These are phyloP conservation scores for Zosterops hypoxanthus DNA, from an alignment of 2,113 vertebrate species.

Conservation along the genomic window DNA sequence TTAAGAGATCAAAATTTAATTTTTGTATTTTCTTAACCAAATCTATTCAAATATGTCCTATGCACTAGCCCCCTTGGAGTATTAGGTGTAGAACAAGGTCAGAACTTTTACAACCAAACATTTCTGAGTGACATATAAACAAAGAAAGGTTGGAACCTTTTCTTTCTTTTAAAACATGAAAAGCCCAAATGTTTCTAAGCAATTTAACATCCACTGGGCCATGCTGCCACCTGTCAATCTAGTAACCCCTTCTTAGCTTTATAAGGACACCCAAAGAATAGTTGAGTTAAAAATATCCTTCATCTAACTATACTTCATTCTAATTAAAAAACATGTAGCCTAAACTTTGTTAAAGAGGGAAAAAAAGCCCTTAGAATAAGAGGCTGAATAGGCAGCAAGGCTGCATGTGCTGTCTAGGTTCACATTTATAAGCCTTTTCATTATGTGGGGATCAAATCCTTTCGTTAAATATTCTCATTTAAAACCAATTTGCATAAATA, in stretches of 20 bases:
- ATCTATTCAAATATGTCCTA: conserved; percentile 56
- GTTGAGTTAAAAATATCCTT: conserved; percentile 24
- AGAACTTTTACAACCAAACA: conserved; percentile 32
- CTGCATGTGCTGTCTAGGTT: background rate
- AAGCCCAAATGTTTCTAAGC: conserved; percentile 34
- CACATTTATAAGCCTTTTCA: conserved; percentile 60
- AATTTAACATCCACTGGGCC: conserved; percentile 31
- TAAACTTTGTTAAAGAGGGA: background rate
- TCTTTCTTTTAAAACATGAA: conserved; percentile 18
- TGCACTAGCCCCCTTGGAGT: conserved; percentile 4
- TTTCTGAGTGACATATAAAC: conserved; percentile 51
- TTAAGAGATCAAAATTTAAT: conserved; percentile 65
- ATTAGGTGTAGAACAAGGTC: conserved; percentile 50
- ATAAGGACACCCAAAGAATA: conserved; percentile 4
- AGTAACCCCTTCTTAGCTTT: background rate
- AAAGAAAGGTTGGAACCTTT: conserved; percentile 53
- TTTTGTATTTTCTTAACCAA: conserved; percentile 63
- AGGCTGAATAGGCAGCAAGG: conserved; percentile 2
- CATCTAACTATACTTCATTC: background rate
- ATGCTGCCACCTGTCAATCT: conserved; percentile 45
- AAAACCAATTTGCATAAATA: conserved; percentile 76
- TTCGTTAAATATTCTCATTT: conserved; percentile 70
- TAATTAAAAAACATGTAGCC: conserved; percentile 16
- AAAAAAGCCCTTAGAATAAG: background rate
- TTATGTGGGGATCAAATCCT: conserved; percentile 57